These are phyloP conservation scores for Crenuchus spilurus DNA, from an alignment of 2,797 vertebrate species.

Conservation along the genomic window DNA sequence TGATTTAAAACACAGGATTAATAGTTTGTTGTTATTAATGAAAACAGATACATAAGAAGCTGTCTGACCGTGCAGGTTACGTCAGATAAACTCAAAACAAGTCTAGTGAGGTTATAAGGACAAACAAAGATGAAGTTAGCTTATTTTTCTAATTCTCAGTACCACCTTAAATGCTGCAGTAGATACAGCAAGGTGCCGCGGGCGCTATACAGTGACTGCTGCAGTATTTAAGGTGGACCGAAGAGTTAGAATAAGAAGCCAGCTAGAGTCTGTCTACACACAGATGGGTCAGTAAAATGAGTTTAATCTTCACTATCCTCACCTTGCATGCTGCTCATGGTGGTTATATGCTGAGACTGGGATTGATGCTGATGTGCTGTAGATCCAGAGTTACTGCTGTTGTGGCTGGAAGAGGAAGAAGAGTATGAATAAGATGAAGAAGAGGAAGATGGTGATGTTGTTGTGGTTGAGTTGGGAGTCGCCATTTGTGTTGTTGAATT, in stretches of 20 bases:
- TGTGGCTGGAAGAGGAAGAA: constrained; percentile 72
- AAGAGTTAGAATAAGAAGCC: too few relatives aligned
- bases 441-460: neutral
- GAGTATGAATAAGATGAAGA: neutral
- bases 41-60: neutral
- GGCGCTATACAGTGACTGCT: too few relatives aligned
- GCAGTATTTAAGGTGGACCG: too few relatives aligned
- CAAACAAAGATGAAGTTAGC: neutral
- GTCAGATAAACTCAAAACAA: neutral
- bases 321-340: constrained; percentile 91
- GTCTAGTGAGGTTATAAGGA: neutral
- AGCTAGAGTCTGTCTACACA: too few relatives aligned
- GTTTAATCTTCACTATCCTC: constrained; percentile 57
- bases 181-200: too few relatives aligned
- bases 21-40: neutral
- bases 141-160: too few relatives aligned
- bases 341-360: constrained; percentile 75
- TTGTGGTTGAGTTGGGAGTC: constrained; percentile 85
- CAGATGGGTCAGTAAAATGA: neutral
- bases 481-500: constrained; percentile 86
- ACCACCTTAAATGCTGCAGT: too few relatives aligned
- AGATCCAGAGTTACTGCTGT: constrained; percentile 72
- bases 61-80: neutral
- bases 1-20: neutral
- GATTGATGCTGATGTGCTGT: constrained; percentile 62